Conservation (phyloP, 2,113 vertebrate genomes). For the Raja brachyura region DNA sequence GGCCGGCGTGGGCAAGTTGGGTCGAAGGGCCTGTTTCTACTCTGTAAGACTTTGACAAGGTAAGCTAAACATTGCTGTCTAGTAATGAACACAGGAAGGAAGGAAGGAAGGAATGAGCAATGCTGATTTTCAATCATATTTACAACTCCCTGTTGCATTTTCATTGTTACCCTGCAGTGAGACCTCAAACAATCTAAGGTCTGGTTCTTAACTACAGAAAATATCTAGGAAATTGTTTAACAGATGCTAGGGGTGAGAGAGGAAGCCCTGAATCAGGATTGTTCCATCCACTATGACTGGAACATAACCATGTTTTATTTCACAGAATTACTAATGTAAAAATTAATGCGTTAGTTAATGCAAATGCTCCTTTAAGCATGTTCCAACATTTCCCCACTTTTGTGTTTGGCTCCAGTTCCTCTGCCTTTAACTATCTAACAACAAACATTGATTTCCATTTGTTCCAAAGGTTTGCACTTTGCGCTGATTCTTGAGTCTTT, state of each 20-base stretch:
- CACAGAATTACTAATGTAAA: not conserved
- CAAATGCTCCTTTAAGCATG: not conserved
- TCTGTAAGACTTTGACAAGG: no score
- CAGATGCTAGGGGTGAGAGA: not conserved
- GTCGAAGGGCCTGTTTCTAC: no score
- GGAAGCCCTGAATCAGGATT: not conserved
- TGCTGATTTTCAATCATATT: not conserved
- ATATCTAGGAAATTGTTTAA: not conserved
- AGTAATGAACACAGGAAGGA: no score
- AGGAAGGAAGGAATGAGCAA: no score
- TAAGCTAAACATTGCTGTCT: no score
- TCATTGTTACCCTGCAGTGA: not conserved
- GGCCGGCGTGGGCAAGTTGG: no score
- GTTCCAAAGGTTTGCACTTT: not conserved
- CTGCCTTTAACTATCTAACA: not conserved
- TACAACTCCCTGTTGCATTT: not conserved
- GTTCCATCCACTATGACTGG: not conserved
- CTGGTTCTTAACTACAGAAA: not conserved
- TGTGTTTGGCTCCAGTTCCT: not conserved
- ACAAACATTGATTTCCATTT: not conserved
- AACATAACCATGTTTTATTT: not conserved
- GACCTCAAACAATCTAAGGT: not conserved
- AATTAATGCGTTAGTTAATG: not conserved
- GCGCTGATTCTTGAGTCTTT: not conserved
- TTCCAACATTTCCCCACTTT: not conserved